Evolutionary conservation across 2,888 invertebrate species (phyloP).

Genomic region (Drosophila formosana): DNA sequence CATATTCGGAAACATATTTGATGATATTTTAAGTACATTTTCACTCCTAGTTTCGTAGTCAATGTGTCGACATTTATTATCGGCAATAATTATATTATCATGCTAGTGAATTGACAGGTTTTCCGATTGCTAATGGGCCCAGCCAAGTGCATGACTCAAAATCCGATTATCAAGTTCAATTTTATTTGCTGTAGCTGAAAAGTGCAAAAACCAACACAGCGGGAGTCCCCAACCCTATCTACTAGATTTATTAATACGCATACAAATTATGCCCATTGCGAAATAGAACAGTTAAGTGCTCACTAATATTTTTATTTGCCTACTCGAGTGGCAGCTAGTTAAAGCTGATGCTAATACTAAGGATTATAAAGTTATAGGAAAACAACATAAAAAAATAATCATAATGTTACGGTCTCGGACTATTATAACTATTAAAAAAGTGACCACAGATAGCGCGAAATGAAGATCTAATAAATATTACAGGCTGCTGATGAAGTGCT

Average conservation of each 20-base stretch:
- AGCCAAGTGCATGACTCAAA: conserved; percentile 33
- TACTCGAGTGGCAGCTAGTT: conserved; percentile 7
- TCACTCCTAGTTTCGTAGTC: neutral
- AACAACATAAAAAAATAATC: conserved; percentile 1
- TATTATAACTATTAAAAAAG: too few relatives aligned
- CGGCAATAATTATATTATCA: conserved; percentile 11
- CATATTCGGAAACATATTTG: neutral
- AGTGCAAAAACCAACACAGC: conserved; percentile 4
- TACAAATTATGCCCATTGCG: conserved; percentile 13
- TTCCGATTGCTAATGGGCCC: conserved; percentile 4
- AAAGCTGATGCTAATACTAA: conserved; percentile 1
- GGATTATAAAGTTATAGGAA: neutral
- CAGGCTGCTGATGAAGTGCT: too few relatives aligned
- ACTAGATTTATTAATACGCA: conserved; percentile 24
- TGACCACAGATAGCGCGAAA: too few relatives aligned
- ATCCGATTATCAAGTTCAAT: conserved; percentile 10
- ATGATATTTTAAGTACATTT: neutral
- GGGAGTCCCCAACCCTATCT: conserved; percentile 61
- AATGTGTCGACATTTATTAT: conserved; percentile 21
- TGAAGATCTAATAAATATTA: neutral
- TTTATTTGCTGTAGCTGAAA: conserved; percentile 1
- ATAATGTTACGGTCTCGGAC: too few relatives aligned
- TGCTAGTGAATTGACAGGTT: neutral
- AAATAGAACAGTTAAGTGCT: conserved; percentile 2
- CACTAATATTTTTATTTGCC: conserved; percentile 11